Evolutionary conservation across 2,797 vertebrate species (phyloP), one percentile per base, ranked within the genome.

Genomic region (Carcharodon carcharias): DNA sequence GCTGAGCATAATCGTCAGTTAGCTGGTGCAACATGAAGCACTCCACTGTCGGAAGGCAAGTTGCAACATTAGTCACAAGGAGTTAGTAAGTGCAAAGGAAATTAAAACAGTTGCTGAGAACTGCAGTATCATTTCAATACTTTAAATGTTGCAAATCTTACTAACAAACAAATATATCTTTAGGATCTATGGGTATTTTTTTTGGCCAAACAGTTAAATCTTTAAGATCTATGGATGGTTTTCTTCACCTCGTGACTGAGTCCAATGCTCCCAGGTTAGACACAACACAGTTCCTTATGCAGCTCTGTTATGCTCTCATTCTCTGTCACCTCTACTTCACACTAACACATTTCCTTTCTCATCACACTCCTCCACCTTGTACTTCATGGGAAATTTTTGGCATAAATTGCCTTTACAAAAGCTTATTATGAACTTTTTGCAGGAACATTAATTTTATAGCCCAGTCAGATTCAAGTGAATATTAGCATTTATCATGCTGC

Each of bases 81-180:
- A 14, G 61, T 92, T 92, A 63, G 58, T 92, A 92, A 63, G n/a
- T 63, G 31, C 18, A 40, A 63, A 92, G 56, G 56, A 92, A 92
- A 92, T 92, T 92, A 63, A 61, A 92, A 92, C 89, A 92, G 89
- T 35, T 92, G 87, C 87, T 89, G 31, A 63, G 31, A 61, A 91
- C 3, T 91, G 6, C 56, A 61, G 12, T 61, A 61, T 54, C 21
- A 58, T 92, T 92, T 92, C 6, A 92, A 35, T 63, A 63, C 63
- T 92, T 63, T 58, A 63, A 26, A 58, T 63, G 26, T 92, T 92
- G n/a, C 89, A 63, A 18, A 92, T 35, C 12, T 92, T 58, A 7
- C 14, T 18, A 92, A 92, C 23, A 31, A 31, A 56, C 89, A 92
- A 50, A 63, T 31, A 58, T 92, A 61, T 63, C 56, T 4, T 58